phyloP scores from a whole-genome alignment of 2,888 invertebrate species.

The Marronus borbonicus region DNA sequence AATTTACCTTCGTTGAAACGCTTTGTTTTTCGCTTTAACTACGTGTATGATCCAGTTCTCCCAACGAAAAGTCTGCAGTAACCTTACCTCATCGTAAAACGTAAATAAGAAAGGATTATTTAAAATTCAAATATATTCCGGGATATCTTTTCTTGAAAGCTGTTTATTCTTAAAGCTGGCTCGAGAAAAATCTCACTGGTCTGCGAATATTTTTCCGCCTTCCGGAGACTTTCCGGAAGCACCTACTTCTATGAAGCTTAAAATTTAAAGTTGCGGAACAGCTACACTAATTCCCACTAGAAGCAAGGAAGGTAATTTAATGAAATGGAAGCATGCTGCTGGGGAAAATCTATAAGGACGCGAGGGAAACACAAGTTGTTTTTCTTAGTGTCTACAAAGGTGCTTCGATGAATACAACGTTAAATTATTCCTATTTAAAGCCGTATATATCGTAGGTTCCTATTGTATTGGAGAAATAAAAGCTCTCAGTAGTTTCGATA shows the following conservation, averaged over 20 bases:
- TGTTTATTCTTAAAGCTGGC: conserved; percentile 25
- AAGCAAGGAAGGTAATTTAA: conserved; percentile 30
- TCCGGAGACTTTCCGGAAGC: conserved; percentile 23
- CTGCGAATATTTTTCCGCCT: conserved; percentile 25
- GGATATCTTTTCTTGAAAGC: conserved; percentile 30
- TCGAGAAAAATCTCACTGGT: conserved; percentile 33
- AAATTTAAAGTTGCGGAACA: conserved; percentile 26
- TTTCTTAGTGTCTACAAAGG: not conserved
- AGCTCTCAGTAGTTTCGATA: too few species aligned
- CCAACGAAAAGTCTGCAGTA: too few species aligned
- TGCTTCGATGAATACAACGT: not conserved
- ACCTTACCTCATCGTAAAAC: not conserved
- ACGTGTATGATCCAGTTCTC: too few species aligned
- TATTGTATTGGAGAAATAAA: too few species aligned
- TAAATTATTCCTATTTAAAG: not conserved
- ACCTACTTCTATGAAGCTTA: conserved; percentile 24
- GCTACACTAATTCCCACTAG: conserved; percentile 34
- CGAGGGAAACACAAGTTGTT: conserved; percentile 3
- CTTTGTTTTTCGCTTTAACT: too few species aligned
- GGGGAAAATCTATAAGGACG: not conserved
- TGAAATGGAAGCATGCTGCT: conserved; percentile 24
- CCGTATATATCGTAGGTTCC: not conserved
- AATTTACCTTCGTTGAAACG: too few species aligned
- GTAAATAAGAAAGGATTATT: conserved; percentile 28
- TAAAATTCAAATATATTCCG: conserved; percentile 30